Evolutionary conservation across 2,797 vertebrate genomes (phyloP), one percentile per base, ranked within the genome.

Genomic region (Helicolenus hilgendorfi): DNA sequence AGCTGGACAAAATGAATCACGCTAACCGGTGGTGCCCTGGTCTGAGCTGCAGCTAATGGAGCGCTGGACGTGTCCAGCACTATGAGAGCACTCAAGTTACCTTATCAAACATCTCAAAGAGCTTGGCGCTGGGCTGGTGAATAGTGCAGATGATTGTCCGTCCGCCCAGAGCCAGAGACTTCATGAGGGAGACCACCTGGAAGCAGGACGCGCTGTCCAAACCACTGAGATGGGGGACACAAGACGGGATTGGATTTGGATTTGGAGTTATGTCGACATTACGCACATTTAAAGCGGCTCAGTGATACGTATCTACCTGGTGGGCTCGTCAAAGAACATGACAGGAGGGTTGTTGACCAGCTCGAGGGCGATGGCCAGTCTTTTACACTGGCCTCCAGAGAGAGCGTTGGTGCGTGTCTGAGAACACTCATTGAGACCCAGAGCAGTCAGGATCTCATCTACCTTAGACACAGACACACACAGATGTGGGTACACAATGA

Each of bases 311-410:
- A 55, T 55, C 5, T 69, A 99, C 99, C 99, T 99, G 20, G 99
- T 99, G 89, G 99, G 99, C 94, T 99, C 99, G 20, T 99, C 99
- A 27, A 99, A 99, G 97, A 99, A 99, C 99, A 99, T 99, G 96
- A 99, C 98, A 0, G 99, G 99, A 0, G 99, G 99, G 86, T 99
- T 99, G 97, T 99, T 99, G 96, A 99, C 99, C 92, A 99, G 97
- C 94, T 99, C 99, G 82, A 98, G 96, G 53, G 98, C 99, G 2
- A 99, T 99, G 85, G 99, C 99, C 89, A 99, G 97, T 38, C 99
- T 97, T 94, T 99, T 99, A 94, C 99, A 98, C 92, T 99, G 99
- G 1, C 99, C 99, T 0, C 99, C 98, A 0, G 99, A 99, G 72
- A 99, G 97, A 9, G 95, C 97, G 86, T 95, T 96, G 81, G 99